Conservation (phyloP, 1,140 invertebrate species). For the Aphidius ervi region DNA sequence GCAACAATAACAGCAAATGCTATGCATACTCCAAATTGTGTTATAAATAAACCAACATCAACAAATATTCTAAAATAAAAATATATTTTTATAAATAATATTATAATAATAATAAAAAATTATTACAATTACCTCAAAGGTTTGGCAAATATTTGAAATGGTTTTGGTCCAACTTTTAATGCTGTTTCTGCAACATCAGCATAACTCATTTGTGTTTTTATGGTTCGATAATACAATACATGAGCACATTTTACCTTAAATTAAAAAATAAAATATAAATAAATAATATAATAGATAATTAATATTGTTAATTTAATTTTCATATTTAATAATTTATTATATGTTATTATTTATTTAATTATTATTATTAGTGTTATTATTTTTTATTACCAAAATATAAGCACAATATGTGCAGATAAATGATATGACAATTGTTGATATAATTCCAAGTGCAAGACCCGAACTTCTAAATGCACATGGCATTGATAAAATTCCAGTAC, state of each 20-base stretch:
- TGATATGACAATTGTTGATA: slow-evolving; percentile 75
- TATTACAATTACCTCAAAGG: slow-evolving; percentile 56
- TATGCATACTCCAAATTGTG: slow-evolving; percentile 80
- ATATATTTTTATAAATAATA: too few species aligned
- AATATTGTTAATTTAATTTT: too few species aligned
- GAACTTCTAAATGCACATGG: slow-evolving; percentile 77
- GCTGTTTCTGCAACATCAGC: slow-evolving; percentile 72
- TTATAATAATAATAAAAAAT: too few species aligned
- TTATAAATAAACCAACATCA: slow-evolving; percentile 59
- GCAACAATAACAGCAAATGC: slow-evolving; percentile 79
- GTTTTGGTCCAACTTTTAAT: slow-evolving; percentile 66
- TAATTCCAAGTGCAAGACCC: slow-evolving; percentile 71
- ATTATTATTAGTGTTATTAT: too few species aligned
- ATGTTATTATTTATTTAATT: too few species aligned
- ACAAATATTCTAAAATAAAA: slow-evolving; percentile 23
- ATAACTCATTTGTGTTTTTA: slow-evolving; percentile 69
- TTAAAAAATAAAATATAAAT: too few species aligned
- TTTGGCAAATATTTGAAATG: slow-evolving; percentile 59
- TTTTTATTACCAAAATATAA: slow-evolving; percentile 59
- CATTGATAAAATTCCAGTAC: slow-evolving; percentile 90
- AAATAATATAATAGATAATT: too few species aligned
- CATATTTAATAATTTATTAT: too few species aligned
- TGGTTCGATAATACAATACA: slow-evolving; percentile 67
- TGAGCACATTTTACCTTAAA: slow-evolving; percentile 70
- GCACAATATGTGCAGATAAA: slow-evolving; percentile 83